phyloP scores from a whole-genome alignment of 2,797 vertebrate species.

The Crocidura indochinensis region DNA sequence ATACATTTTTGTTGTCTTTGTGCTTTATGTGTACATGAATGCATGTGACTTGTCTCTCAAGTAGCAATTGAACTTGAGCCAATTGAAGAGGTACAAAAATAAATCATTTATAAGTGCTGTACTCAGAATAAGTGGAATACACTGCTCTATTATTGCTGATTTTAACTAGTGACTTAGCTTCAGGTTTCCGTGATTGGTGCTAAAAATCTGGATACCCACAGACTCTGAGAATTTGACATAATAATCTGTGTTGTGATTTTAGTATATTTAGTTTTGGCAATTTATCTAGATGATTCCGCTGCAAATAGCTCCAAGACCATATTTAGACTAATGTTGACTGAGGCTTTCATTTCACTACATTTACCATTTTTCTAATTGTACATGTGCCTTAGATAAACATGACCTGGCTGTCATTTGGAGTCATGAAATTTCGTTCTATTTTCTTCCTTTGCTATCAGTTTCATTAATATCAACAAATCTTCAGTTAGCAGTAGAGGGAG shows the following conservation, averaged over 20 bases:
- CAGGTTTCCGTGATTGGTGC: not conserved
- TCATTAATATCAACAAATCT: conserved; percentile 39
- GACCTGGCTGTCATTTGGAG: not conserved
- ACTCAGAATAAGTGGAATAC: not conserved
- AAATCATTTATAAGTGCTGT: conserved; percentile 53
- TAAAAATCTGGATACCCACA: conserved; percentile 14
- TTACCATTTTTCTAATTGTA: not conserved
- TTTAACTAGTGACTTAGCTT: conserved; percentile 30
- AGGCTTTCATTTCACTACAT: not conserved
- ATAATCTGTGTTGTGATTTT: not conserved
- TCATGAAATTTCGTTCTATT: not conserved
- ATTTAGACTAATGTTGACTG: not conserved
- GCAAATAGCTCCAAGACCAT: not conserved
- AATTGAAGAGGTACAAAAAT: conserved; percentile 61
- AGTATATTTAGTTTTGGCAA: conserved; percentile 46
- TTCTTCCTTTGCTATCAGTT: not conserved
- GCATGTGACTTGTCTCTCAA: conserved; percentile 19
- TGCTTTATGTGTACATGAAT: not conserved
- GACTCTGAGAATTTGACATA: conserved; percentile 47
- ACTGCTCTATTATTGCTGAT: conserved; percentile 1
- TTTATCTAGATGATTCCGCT: conserved; percentile 10
- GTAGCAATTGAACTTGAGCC: conserved; percentile 60
- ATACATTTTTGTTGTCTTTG: not conserved
- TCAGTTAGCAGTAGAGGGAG: not conserved
- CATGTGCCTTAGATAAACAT: not conserved